Evolutionary conservation across 2,797 vertebrate genomes (phyloP), one percentile per base, ranked within the genome.

Genomic region (Spondyliosoma cantharus): DNA sequence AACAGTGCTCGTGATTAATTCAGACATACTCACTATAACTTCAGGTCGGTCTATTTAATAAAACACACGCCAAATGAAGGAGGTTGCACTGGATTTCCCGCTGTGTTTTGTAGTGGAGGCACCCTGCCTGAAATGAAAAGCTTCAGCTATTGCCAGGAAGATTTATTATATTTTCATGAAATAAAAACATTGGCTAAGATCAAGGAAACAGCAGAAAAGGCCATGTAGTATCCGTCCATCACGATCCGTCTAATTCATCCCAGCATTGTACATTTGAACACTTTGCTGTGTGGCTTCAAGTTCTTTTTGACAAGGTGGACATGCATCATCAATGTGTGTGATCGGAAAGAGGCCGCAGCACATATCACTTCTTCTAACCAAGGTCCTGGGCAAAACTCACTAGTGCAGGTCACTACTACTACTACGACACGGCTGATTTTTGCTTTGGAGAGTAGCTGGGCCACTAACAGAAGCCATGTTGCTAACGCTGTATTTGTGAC

Each of bases 361-460:
- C 61, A 59, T 37, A 64, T 43, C 68, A 43, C 57, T 46, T 69
- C 52, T 25, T 25, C 50, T 50, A 53, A 63, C 61, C 73, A 81
- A 19, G 71, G 58, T 74, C 65, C 37, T 63, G 53, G 19, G 50
- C 19, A 49, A 24, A 75, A 59, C 62, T 22, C n/a, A n/a, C 24
- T 78, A 54, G 74, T 79, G 32, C 37, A 66, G 69, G 42, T 59
- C 60, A 76, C 54, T 76, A 71, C 27, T 50, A n/a, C n/a, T n/a
- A n/a, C n/a, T n/a, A n/a, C n/a, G 32, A 72, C 29, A 68, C 45
- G 22, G 32, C 7, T 37, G 7, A 37, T 37, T 37, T 37, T 8
- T 37, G 32, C 32, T 37, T 37, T 37, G 32, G 32, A 37, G 7
- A 8, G 32, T 37, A 37, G 32, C 32, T 7, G 7, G 7, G 32